Base-by-base conservation (phyloP, 2,888 invertebrate genomes). In the Heliconius ethilla region DNA sequence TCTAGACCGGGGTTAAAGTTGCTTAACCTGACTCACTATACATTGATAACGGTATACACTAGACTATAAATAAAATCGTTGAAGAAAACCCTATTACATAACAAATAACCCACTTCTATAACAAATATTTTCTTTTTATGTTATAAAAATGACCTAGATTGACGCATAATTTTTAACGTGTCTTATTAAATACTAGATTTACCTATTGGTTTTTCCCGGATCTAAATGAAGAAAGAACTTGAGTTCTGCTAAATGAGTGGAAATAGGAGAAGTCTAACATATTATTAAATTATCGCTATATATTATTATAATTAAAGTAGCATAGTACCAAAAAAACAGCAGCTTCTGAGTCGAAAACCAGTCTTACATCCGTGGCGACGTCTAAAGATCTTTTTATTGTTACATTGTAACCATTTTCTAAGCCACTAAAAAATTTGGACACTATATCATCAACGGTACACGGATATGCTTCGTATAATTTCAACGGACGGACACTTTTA, bases 351-450 rank as follows among this genome's bases (percentile, higher is more conserved):
- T 81, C 81, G 33, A 81, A 79, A 55, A 33, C 74, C 29, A 81
- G 33, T 55, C 66, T 66, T 13, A 81, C 29, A 13, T 70, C 62
- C n/a, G 78, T 79, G 18, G 70, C 78, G 18, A 75, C 11, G 6
- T n/a, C 55, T 9, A 81, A 59, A 1, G 70, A 55, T 27, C 70
- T 76, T 29, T 75, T 72, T 40, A 81, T 73, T 1, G 75, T 81
- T 67, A 81, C 51, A 66, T 81, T 81, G 51, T 81, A 81, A 40
- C 81, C 81, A 29, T 33, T 22, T 55, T 51, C 27, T 45, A 81
- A 65, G 22, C 75, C 77, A 10, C 40, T 7, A 63, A 45, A 13
- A 29, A 79, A 81, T 6, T 55, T 27, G 3, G 79, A 78, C 3
- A 75, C 59, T 3, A 81, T 73, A 25, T 69, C 66, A 1, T 11